Percentiles rank a stretch among this genome's conserved stretches.
phyloP scores from a whole-genome alignment of 2,797 vertebrate genomes.

The Pangasius macronema region DNA sequence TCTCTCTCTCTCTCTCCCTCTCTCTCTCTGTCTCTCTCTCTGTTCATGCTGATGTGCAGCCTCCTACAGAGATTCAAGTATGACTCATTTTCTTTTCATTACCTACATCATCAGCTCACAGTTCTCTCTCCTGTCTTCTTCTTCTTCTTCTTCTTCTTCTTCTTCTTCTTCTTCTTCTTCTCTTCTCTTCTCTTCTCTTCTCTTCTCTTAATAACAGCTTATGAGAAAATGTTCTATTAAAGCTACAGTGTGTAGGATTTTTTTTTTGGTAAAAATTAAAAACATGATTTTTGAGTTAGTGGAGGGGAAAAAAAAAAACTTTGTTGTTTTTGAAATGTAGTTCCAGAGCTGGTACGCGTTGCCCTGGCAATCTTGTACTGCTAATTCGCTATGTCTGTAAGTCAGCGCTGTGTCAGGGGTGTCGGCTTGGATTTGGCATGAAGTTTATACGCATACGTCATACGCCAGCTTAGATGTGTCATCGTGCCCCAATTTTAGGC shows the following conservation, averaged over 20 bases:
- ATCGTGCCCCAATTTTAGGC: neutral
- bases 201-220: neutral
- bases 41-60: constrained; percentile 94
- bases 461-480: neutral
- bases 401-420: neutral
- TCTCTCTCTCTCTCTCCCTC: constrained; percentile 80
- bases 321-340: neutral
- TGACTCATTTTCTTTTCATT: constrained; percentile 72
- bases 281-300: neutral
- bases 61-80: constrained; percentile 99
- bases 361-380: neutral
- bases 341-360: neutral
- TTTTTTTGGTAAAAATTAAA: neutral
- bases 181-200: constrained; percentile 57
- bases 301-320: neutral
- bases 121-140: constrained; percentile 73
- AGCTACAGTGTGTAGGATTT: constrained; percentile 20
- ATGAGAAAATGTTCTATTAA: constrained; percentile 23
- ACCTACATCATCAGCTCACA: constrained; percentile 44
- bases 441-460: neutral
- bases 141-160: constrained; percentile 28
- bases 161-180: constrained; percentile 49
- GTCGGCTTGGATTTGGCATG: neutral
- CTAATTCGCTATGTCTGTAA: neutral
- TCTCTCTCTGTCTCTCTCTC: constrained; percentile 78